Percentiles rank a stretch among this genome's conserved stretches.
Evolutionary conservation across 1,140 invertebrate species (phyloP).

Genomic region (Lethrus apterus): DNA sequence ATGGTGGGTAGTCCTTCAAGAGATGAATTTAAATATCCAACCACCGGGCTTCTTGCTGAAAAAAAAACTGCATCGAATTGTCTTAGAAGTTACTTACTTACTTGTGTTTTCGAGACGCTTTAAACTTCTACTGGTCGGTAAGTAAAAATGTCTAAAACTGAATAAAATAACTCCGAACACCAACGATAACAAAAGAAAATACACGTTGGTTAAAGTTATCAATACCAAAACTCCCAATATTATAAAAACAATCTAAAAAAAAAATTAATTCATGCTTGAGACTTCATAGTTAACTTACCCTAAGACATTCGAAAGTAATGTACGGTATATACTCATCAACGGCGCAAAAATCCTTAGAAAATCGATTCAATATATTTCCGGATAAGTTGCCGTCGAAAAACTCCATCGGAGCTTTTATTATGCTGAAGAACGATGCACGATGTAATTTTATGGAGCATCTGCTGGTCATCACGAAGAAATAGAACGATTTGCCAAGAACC

Average conservation of each 20-base stretch:
- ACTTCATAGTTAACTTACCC: conserved; percentile 19
- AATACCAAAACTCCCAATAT: conserved; percentile 23
- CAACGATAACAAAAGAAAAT: conserved; percentile 20
- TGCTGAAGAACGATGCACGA: conserved; percentile 53
- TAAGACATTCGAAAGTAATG: conserved; percentile 37
- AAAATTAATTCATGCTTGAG: neutral
- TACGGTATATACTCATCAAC: conserved; percentile 56
- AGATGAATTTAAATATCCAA: conserved; percentile 59
- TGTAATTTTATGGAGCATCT: conserved; percentile 52
- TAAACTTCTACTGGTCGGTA: conserved; percentile 57
- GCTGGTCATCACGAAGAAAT: conserved; percentile 5
- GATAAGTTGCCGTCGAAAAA: conserved; percentile 56
- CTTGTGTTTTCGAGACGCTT: conserved; percentile 56
- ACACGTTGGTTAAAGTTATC: conserved; percentile 23
- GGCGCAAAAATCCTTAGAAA: conserved; percentile 54
- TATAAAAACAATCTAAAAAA: conserved; percentile 24
- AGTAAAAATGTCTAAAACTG: conserved; percentile 48
- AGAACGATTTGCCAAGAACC: conserved; percentile 10
- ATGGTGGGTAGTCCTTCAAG: conserved; percentile 61
- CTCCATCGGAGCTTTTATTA: conserved; percentile 53
- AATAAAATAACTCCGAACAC: conserved; percentile 3
- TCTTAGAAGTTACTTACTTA: conserved; percentile 24
- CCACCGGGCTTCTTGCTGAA: conserved; percentile 53
- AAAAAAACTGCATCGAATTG: conserved; percentile 7
- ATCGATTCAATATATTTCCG: conserved; percentile 52